Base-by-base conservation (phyloP, 2,888 invertebrate genomes). In the Ptychoptera albimana region DNA sequence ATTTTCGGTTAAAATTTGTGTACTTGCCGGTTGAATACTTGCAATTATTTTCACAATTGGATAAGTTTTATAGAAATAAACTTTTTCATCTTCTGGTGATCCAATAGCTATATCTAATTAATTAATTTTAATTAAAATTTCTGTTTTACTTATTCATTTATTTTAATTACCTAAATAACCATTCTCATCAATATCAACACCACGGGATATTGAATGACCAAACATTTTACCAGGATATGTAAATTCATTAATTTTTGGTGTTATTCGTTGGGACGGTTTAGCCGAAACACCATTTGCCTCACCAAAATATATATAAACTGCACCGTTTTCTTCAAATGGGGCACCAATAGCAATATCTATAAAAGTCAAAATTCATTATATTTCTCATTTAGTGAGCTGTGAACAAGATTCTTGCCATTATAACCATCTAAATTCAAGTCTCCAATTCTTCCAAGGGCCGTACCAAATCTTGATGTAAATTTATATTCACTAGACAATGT, bases 341-440 rank as follows among this genome's bases (percentile, higher is more conserved):
- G 80, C 78, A n/a, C 79, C 77, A 15, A 81, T 71, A 8, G 76
- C 79, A 51, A 80, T 65, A 60, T 80, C 79, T 69, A 48, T 10
- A 42, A n/a, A n/a, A 23, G 7, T 23, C 3, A 23, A 29, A n/a
- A 42, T 13, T 30, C 11, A n/a, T 11, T 14, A 9, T 30, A 30
- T 8, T 30, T 30, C 7, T 8, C 30, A 9, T n/a, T n/a, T n/a
- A n/a, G n/a, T n/a, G n/a, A n/a, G n/a, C n/a, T n/a, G n/a, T n/a
- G n/a, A n/a, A n/a, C n/a, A n/a, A n/a, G n/a, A n/a, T n/a, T n/a
- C 52, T 50, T 54, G 74, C 74, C 75, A 64, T 71, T 69, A 55
- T 57, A 77, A 11, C 75, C 75, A 59, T 83, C 82, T 46, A 69
- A 68, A 61, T 83, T 79, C 30, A 83, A 61, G 58, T 83, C 82